phyloP scores from a whole-genome alignment of 2,888 invertebrate species.

The Colletes collaris region DNA sequence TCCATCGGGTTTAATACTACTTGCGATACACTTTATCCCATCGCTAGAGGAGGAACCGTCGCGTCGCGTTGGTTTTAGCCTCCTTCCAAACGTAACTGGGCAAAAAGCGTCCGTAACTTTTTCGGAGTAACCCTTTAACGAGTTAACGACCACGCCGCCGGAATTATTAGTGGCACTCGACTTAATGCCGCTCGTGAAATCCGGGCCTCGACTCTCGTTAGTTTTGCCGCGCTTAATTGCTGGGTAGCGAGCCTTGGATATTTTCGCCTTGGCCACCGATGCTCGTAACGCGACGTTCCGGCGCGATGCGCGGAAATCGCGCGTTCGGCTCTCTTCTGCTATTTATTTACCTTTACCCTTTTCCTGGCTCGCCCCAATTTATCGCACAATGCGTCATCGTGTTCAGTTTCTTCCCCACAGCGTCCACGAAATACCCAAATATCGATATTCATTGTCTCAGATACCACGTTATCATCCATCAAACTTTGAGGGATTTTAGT shows the following conservation, averaged over 20 bases:
- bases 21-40: not conserved
- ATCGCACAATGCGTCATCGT: no score
- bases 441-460: no score
- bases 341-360: not conserved
- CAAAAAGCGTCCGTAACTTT: constrained; percentile 55
- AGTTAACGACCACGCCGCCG: constrained; percentile 47
- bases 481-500: no score
- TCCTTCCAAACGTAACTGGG: constrained; percentile 13
- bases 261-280: constrained; percentile 8
- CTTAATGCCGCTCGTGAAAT: constrained; percentile 58
- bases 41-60: not conserved
- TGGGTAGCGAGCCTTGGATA: constrained; percentile 15
- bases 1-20: not conserved
- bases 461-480: no score
- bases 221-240: constrained; percentile 45
- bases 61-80: constrained; percentile 4
- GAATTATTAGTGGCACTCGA: constrained; percentile 62
- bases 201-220: constrained; percentile 44
- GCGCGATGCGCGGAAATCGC: not conserved
- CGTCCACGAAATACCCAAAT: no score
- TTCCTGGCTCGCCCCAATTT: not conserved
- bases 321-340: not conserved
- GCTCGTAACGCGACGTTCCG: constrained; percentile 4
- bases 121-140: constrained; percentile 51
- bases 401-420: no score